Evolutionary conservation across 2,797 vertebrate species (phyloP).

Genomic region (Chaunax sp.): DNA sequence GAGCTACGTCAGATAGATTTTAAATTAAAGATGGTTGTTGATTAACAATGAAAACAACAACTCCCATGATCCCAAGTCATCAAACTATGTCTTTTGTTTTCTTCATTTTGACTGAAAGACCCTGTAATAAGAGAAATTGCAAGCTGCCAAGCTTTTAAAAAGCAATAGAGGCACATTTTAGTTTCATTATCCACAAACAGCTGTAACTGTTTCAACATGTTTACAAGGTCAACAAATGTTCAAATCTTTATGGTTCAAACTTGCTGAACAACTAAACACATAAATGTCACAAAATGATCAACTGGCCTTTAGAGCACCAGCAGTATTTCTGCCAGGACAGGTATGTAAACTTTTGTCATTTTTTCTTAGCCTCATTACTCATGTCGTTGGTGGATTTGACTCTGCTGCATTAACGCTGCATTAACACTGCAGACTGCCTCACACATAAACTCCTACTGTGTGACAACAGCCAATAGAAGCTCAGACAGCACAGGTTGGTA

Average conservation of each 20-base stretch:
- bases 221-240: constrained; percentile 10
- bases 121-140: too few species aligned
- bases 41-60: too few species aligned
- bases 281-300: constrained; percentile 40
- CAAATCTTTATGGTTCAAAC: constrained; percentile 4
- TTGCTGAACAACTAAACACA: constrained; percentile 16
- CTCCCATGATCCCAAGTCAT: too few species aligned
- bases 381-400: background rate
- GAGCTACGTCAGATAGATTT: too few species aligned
- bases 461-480: background rate
- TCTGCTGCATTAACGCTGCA: too few species aligned
- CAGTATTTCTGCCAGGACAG: constrained; percentile 32
- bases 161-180: background rate
- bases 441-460: background rate
- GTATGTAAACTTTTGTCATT: constrained; percentile 12
- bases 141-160: too few species aligned
- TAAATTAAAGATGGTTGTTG: too few species aligned
- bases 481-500: background rate
- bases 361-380: constrained; percentile 28
- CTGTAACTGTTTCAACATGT: constrained; percentile 1
- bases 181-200: background rate
- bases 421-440: background rate
- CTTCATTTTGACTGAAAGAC: too few species aligned
- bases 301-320: constrained; percentile 13
- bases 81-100: too few species aligned